These are phyloP conservation scores for Biston betularia DNA, from an alignment of 2,888 invertebrate species.

Conservation along the genomic window DNA sequence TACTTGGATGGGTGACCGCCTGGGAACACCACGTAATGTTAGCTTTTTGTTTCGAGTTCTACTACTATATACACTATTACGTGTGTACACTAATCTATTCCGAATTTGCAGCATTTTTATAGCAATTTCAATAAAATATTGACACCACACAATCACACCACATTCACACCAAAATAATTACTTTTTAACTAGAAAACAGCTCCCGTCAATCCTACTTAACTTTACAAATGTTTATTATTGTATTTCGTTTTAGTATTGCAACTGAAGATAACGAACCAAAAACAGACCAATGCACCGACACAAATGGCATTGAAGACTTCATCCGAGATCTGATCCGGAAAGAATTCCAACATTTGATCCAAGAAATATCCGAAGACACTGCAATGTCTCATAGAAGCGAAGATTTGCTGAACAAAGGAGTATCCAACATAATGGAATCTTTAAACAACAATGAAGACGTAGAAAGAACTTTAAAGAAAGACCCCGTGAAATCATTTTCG, in stretches of 20 bases:
- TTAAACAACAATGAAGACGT: conserved; percentile 56
- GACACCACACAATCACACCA: too few species aligned
- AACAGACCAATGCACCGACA: conserved; percentile 76
- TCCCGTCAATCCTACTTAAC: too few species aligned
- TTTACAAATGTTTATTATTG: conserved; percentile 31
- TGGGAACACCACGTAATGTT: conserved; percentile 63
- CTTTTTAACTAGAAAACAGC: too few species aligned
- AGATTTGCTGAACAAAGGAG: conserved; percentile 68
- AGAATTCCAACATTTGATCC: conserved; percentile 71
- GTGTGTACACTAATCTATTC: too few species aligned
- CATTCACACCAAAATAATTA: too few species aligned
- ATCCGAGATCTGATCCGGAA: conserved; percentile 75
- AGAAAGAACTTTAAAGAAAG: conserved; percentile 52
- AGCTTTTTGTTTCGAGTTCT: conserved; percentile 37
- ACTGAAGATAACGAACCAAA: conserved; percentile 55
- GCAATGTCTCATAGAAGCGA: conserved; percentile 55
- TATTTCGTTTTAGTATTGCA: conserved; percentile 47
- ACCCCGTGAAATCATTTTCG: conserved; percentile 69
- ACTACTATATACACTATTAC: too few species aligned
- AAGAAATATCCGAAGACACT: conserved; percentile 66
- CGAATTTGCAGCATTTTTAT: too few species aligned
- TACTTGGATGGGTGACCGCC: conserved; percentile 83
- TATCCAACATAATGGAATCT: conserved; percentile 70
- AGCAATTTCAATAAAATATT: too few species aligned
- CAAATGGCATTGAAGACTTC: conserved; percentile 75